Percentiles rank a stretch among this genome's conserved stretches.
These are phyloP conservation scores for Hirtodrosophila alboralis DNA, from an alignment of 2,888 invertebrate species.

Conservation along the genomic window DNA sequence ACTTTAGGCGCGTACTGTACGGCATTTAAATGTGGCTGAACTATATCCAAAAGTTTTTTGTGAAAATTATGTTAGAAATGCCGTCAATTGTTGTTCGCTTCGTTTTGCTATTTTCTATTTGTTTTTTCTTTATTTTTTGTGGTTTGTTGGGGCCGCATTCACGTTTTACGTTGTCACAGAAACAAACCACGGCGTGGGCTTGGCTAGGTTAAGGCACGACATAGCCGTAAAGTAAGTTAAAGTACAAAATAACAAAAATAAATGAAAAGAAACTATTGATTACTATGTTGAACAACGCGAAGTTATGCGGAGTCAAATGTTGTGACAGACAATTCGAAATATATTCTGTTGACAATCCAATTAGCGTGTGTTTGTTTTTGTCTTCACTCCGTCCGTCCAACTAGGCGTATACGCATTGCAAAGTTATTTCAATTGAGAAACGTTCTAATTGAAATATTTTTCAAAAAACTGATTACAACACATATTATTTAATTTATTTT, in stretches of 20 bases:
- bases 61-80: conserved; percentile 35
- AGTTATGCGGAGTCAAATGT: conserved; percentile 70
- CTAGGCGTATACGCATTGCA: conserved; percentile 34
- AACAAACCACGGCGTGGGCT: conserved; percentile 42
- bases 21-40: conserved; percentile 49
- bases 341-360: conserved; percentile 78
- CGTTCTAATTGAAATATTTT: background rate
- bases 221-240: conserved; percentile 31
- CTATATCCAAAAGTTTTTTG: conserved; percentile 42
- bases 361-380: conserved; percentile 54
- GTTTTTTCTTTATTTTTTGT: conserved; percentile 7
- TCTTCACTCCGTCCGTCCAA: conserved; percentile 18
- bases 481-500: too few species aligned
- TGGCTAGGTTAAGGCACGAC: conserved; percentile 10
- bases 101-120: conserved; percentile 35
- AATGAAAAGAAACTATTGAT: conserved; percentile 63
- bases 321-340: conserved; percentile 55
- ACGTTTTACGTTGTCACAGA: conserved; percentile 67
- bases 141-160: conserved; percentile 47
- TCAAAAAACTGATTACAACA: conserved; percentile 2
- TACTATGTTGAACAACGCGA: conserved; percentile 45
- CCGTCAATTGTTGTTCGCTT: conserved; percentile 26
- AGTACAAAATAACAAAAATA: conserved; percentile 55
- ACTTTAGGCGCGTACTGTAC: conserved; percentile 67
- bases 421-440: conserved; percentile 5